Evolutionary conservation across 2,797 vertebrate genomes (phyloP).

Genomic region (Neoniphon sammara): DNA sequence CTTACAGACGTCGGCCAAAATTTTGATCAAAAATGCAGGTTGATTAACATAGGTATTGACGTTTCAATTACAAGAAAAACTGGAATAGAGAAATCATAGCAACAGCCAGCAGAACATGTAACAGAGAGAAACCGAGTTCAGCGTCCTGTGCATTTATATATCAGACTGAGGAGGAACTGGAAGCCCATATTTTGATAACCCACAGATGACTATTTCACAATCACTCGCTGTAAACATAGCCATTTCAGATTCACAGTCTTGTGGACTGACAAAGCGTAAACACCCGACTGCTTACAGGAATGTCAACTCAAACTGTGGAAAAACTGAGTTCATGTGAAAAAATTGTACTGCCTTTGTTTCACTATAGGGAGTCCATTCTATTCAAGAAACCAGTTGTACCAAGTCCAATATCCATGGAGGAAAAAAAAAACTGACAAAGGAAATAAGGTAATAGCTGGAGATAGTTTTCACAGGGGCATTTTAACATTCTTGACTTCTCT

Average conservation of each 20-base stretch:
- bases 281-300: constrained; percentile 59
- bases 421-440: constrained; percentile 47
- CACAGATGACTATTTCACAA: constrained; percentile 39
- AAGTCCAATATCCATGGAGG: constrained; percentile 39
- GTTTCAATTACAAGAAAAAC: constrained; percentile 14
- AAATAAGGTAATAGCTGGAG: constrained; percentile 67
- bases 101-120: constrained; percentile 34
- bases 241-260: constrained; percentile 44
- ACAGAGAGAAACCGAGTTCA: constrained; percentile 12
- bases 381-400: constrained; percentile 50
- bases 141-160: constrained; percentile 13
- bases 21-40: constrained; percentile 26
- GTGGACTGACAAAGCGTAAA: constrained; percentile 59
- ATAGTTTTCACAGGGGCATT: constrained; percentile 64
- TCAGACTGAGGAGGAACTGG: constrained; percentile 6
- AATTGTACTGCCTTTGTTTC: constrained; percentile 44
- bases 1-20: constrained; percentile 12
- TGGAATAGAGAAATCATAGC: constrained; percentile 17
- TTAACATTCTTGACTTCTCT: constrained; percentile 57
- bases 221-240: constrained; percentile 18
- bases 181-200: constrained; percentile 33
- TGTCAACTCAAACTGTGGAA: constrained; percentile 65
- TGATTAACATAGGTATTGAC: constrained; percentile 20
- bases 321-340: constrained; percentile 59
- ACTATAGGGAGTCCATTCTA: constrained; percentile 30